Percentiles rank a stretch among this genome's conserved stretches.
These are phyloP conservation scores for Dendrolimus kikuchii DNA, from an alignment of 1,140 invertebrate species.

Conservation along the genomic window DNA sequence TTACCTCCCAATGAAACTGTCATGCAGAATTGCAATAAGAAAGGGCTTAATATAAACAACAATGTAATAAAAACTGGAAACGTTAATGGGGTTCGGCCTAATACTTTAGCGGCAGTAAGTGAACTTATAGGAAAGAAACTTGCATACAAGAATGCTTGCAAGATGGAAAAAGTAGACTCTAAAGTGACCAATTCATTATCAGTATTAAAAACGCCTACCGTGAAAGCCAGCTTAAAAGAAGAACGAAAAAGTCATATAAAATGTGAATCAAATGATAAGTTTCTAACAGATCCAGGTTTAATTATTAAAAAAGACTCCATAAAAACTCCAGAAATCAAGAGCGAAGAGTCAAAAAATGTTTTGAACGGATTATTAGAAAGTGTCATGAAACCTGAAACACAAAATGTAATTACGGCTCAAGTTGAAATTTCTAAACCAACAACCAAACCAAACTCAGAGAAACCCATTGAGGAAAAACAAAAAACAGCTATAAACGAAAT, in stretches of 20 bases:
- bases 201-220: slow-evolving; percentile 55
- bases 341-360: neutral
- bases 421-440: neutral
- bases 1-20: slow-evolving; percentile 46
- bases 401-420: neutral
- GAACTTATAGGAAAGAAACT: slow-evolving; percentile 56
- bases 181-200: slow-evolving; percentile 56
- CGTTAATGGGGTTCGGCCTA: slow-evolving; percentile 53
- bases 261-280: slow-evolving; percentile 20
- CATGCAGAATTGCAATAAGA: slow-evolving; percentile 43
- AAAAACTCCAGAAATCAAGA: no score
- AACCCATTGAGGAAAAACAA: neutral
- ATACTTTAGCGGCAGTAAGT: slow-evolving; percentile 52
- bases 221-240: slow-evolving; percentile 37
- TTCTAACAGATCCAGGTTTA: neutral
- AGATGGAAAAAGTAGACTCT: slow-evolving; percentile 55
- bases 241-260: slow-evolving; percentile 22
- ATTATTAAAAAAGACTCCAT: no score
- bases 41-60: slow-evolving; percentile 67
- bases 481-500: neutral
- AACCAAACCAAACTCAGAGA: slow-evolving; percentile 2
- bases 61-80: slow-evolving; percentile 68
- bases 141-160: slow-evolving; percentile 52
- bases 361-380: slow-evolving; percentile 4
- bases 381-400: neutral